Conservation (phyloP, 2,888 invertebrate species). For the Papilio demoleus region DNA sequence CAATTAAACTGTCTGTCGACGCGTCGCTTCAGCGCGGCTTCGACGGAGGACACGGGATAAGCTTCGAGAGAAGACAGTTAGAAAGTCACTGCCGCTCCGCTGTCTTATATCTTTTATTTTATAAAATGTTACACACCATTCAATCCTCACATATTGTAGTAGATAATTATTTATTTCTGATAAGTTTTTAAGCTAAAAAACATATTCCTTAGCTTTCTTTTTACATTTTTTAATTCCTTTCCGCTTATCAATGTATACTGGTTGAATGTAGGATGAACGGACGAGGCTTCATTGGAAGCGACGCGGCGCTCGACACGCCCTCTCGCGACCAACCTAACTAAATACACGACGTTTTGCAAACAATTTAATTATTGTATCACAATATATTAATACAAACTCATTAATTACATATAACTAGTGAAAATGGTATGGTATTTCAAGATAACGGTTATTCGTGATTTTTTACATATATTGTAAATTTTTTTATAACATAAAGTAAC, state of each 20-base stretch:
- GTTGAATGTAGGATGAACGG: not conserved
- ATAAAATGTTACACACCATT: not conserved
- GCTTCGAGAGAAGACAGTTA: not conserved
- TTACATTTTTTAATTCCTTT: constrained; percentile 1
- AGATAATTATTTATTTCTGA: not conserved
- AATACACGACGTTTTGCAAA: constrained; percentile 18
- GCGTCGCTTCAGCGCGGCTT: constrained; percentile 45
- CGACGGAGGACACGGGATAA: not conserved
- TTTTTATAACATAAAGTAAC: no score
- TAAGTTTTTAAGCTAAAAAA: no score
- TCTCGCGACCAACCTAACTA: constrained; percentile 17
- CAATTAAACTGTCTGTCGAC: constrained; percentile 50
- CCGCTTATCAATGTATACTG: constrained; percentile 8
- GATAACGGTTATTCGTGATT: no score
- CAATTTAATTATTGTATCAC: constrained; percentile 25
- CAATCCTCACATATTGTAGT: not conserved
- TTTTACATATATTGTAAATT: no score
- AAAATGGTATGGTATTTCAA: no score
- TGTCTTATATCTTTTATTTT: no score
- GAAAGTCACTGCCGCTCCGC: no score
- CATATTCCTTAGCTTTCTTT: not conserved
- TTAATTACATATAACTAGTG: no score
- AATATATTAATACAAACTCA: no score
- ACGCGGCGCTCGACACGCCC: not conserved
- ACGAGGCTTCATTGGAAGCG: constrained; percentile 1